Evolutionary conservation across 1,140 invertebrate genomes (phyloP), one percentile per base, ranked within the genome.

Genomic region (Plectrocnemia conspersa): DNA sequence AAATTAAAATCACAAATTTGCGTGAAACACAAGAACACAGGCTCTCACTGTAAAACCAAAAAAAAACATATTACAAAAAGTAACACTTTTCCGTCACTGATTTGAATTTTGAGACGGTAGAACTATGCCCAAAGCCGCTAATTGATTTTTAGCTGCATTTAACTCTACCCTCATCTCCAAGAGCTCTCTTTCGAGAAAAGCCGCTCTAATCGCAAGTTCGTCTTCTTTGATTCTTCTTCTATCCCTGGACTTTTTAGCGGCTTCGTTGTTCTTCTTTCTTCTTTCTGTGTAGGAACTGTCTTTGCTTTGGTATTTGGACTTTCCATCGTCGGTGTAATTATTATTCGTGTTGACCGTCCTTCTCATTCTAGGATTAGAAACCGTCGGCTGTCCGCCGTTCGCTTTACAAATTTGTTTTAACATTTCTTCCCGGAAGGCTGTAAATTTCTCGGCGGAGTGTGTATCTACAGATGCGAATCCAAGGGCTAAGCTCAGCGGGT

Each of bases 201-300:
- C 85, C 0, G 90, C 89, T 47, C 90, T 73, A 24, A 97, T 87
- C 0, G 93, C 90, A 13, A 97, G 88, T 65, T 93, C 89, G 53
- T 97, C 89, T 67, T 97, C 94, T 66, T 97, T 93, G 10, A 85
- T 80, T 62, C 92, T 78, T 48, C 95, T 77, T 0, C 89, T 84
- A 64, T 98, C 93, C 29, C 95, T 77, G 0, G 92, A 96, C 49
- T 92, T 79, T 69, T 98, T 98, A 1, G 95, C 95, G 0, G 95
- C 94, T 60, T 89, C 90, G 68, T 98, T 98, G 67, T 98, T 97
- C 67, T 94, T 94, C 50, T 86, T 81, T 7, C 94, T 74, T 52
- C 91, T 78, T 65, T 93, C 91, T 75, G 85, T 86, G 66, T 97
- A 97, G 0, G 85, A 83, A 0, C 84, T 82, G 65, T 94, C 91